Base-by-base conservation (phyloP, 2,797 vertebrate genomes). In the Pseudochromis fuscus region DNA sequence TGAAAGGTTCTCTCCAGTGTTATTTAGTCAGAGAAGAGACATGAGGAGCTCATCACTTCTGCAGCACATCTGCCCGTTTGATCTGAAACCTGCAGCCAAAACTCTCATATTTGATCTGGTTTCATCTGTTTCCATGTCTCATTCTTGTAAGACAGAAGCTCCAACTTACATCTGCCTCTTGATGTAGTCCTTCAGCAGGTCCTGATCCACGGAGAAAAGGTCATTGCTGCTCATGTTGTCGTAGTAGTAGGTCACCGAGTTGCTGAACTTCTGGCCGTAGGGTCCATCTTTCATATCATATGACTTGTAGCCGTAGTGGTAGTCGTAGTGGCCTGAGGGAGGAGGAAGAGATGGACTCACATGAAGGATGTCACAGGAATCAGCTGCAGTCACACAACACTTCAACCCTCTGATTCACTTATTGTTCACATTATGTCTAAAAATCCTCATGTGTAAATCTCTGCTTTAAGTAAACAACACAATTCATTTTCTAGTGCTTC, bases 171-270 rank as follows among this genome's bases (percentile, higher is more conserved):
- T 99, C 91, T 99, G 98, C 48, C 96, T 94, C 92, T 98, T 99
- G 93, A 99, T 98, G 92, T 99, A 99, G 91, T 99, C 98, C 88
- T 99, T 99, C 37, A 99, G 96, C 80, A 98, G 94, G 79, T 97
- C 96, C 91, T 98, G 97, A 77, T 99, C 98, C 38, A 96, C 95
- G 0, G 95, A 93, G 91, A 95, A 99, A 2, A 99, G 92, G 75
- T 99, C 97, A 0, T 94, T 95, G 76, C 96, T 98, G 93, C 97
- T 98, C 94, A 97, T 95, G 86, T 97, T 98, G 94, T 99, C 98
- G 0, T 98, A 99, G 87, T 99, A 99, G 89, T 99, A 99, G 31
- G 97, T 99, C 75, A 97, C 95, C 0, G 97, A 95, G 93, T 94
- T 96, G 81, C 94, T 87, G 0, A 95, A 97, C 82, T 99, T 99